phyloP scores from a whole-genome alignment of 2,113 vertebrate genomes.

The Rhombomys opimus region DNA sequence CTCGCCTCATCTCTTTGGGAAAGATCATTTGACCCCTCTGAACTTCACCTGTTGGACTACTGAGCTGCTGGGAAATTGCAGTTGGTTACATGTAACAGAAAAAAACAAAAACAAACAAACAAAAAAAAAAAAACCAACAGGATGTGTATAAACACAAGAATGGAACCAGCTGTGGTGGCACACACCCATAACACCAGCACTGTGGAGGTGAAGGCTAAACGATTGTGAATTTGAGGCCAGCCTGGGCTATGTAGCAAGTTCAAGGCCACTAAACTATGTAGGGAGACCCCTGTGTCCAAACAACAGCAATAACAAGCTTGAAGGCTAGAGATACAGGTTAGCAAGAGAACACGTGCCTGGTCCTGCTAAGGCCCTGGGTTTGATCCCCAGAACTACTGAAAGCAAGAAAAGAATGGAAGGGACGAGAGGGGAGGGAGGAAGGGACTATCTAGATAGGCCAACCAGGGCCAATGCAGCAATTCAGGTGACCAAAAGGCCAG shows the following conservation, averaged over 20 bases:
- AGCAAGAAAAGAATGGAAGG: background rate
- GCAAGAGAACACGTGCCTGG: background rate
- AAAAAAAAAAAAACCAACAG: background rate
- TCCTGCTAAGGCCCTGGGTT: background rate
- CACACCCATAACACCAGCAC: background rate
- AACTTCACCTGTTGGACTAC: background rate
- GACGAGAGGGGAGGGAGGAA: too few species aligned
- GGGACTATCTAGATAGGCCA: background rate
- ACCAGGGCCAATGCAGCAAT: background rate
- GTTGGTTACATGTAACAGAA: background rate
- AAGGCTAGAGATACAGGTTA: background rate
- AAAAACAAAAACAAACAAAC: too few species aligned
- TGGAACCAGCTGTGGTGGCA: background rate
- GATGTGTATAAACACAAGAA: background rate
- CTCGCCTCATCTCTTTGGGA: conserved; percentile 26
- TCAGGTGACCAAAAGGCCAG: background rate
- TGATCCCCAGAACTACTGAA: background rate
- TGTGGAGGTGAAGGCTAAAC: background rate
- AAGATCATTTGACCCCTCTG: conserved; percentile 1
- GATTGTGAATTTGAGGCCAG: background rate
- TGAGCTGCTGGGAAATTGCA: background rate
- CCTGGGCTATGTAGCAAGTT: background rate
- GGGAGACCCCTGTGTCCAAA: background rate
- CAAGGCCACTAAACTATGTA: background rate
- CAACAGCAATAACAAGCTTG: background rate